Evolutionary conservation across 2,888 invertebrate species (phyloP).

Genomic region (Cephus runcator): DNA sequence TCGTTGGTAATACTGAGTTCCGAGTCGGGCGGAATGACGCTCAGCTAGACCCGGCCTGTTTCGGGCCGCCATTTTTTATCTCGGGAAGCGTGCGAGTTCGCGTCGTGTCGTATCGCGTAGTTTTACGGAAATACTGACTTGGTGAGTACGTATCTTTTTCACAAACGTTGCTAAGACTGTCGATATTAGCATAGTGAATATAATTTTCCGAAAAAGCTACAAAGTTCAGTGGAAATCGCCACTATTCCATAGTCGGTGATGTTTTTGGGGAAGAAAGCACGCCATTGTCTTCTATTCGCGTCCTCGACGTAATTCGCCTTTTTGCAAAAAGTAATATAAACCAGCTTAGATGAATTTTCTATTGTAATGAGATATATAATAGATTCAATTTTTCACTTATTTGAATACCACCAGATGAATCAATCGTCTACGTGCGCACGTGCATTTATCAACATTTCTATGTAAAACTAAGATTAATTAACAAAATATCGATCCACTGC

Average conservation of each 20-base stretch:
- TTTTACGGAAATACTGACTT: conserved; percentile 53
- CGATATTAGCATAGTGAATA: neutral
- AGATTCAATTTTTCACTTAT: neutral
- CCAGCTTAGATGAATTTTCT: neutral
- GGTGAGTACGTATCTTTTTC: conserved; percentile 41
- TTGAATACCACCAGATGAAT: neutral
- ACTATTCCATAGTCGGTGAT: neutral
- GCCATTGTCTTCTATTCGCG: conserved; percentile 32
- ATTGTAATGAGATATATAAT: neutral
- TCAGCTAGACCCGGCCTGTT: conserved; percentile 43
- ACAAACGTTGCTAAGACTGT: neutral
- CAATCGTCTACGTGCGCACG: neutral
- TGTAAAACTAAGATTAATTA: neutral
- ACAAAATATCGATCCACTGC: neutral
- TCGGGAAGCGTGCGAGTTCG: conserved; percentile 48
- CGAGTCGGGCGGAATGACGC: conserved; percentile 39
- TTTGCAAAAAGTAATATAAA: neutral
- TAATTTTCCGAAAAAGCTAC: conserved; percentile 2
- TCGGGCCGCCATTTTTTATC: conserved; percentile 53
- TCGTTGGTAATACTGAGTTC: neutral
- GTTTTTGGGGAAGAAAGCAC: conserved; percentile 16
- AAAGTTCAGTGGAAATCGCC: conserved; percentile 13
- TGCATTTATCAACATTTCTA: neutral
- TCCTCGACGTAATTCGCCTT: conserved; percentile 6
- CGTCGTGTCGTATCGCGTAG: conserved; percentile 46